These are phyloP conservation scores for Metaphire vulgaris DNA, from an alignment of 1,140 invertebrate species.

Conservation along the genomic window DNA sequence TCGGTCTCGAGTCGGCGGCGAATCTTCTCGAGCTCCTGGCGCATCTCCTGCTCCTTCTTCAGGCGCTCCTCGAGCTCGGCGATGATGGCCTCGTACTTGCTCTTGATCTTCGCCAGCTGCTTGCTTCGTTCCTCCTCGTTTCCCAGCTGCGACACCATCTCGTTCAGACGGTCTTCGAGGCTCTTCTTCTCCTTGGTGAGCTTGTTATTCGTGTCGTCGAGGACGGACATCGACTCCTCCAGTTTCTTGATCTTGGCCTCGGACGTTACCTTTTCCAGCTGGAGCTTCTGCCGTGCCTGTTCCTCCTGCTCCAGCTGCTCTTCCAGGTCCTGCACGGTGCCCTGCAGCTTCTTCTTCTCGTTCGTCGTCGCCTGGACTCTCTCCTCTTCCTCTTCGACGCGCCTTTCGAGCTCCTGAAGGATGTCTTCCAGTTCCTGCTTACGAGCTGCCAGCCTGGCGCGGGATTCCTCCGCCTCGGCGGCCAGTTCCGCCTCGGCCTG, in stretches of 20 bases:
- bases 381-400: slow-evolving; percentile 96
- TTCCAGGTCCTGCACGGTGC: slow-evolving; percentile 68
- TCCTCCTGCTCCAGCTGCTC: slow-evolving; percentile 89
- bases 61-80: slow-evolving; percentile 87
- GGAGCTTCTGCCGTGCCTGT: slow-evolving; percentile 87
- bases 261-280: slow-evolving; percentile 89
- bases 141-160: slow-evolving; percentile 80
- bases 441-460: slow-evolving; percentile 58
- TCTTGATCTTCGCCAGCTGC: slow-evolving; percentile 85
- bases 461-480: slow-evolving; percentile 84
- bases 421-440: slow-evolving; percentile 96
- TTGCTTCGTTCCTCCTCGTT: slow-evolving; percentile 98
- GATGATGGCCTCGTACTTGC: slow-evolving; percentile 89
- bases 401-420: slow-evolving; percentile 85
- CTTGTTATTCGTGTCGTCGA: slow-evolving; percentile 54
- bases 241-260: slow-evolving; percentile 92
- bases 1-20: slow-evolving; percentile 72
- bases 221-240: slow-evolving; percentile 84
- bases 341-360: slow-evolving; percentile 89
- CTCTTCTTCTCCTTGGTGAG: slow-evolving; percentile 88
- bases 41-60: slow-evolving; percentile 76
- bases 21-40: slow-evolving; percentile 85
- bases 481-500: slow-evolving; percentile 72
- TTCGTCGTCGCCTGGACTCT: slow-evolving; percentile 66
- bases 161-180: slow-evolving; percentile 82